Conservation (phyloP, 2,888 invertebrate species). For the Caenorhabditis sp. region DNA sequence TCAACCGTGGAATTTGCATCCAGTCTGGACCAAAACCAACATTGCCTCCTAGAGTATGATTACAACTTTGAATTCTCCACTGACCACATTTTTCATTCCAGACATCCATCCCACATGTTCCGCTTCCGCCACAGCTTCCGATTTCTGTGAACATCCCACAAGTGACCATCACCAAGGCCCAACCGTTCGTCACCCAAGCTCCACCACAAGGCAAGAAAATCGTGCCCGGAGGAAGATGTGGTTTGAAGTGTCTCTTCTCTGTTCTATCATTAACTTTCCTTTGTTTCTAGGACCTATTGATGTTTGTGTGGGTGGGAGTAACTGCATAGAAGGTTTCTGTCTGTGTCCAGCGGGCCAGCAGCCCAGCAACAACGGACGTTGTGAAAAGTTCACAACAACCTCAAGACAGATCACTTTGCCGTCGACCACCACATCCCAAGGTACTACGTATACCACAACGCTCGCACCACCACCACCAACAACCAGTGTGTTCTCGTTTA, state of each 20-base stretch:
- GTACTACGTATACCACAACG: slow-evolving; percentile 54
- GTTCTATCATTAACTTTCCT: slow-evolving; percentile 58
- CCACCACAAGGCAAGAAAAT: slow-evolving; percentile 72
- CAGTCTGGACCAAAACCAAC: slow-evolving; percentile 73
- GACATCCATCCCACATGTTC: slow-evolving; percentile 57
- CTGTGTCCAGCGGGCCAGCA: slow-evolving; percentile 82
- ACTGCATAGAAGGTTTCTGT: slow-evolving; percentile 80
- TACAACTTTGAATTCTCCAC: not conserved
- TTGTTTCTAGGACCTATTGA: slow-evolving; percentile 80
- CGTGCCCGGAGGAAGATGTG: slow-evolving; percentile 78
- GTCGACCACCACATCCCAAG: slow-evolving; percentile 46
- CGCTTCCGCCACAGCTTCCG: slow-evolving; percentile 47
- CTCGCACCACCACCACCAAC: slow-evolving; percentile 52
- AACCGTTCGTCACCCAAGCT: slow-evolving; percentile 54
- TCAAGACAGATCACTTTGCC: slow-evolving; percentile 52
- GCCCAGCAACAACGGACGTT: slow-evolving; percentile 72
- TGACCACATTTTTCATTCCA: slow-evolving; percentile 35
- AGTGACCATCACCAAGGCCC: slow-evolving; percentile 59
- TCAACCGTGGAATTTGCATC: slow-evolving; percentile 79
- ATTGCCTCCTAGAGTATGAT: slow-evolving; percentile 67
- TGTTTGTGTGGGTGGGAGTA: slow-evolving; percentile 81
- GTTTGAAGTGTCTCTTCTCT: slow-evolving; percentile 60
- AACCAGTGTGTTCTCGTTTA: slow-evolving; percentile 55
- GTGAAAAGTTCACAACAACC: slow-evolving; percentile 68
- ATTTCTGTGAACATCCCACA: slow-evolving; percentile 48